Evolutionary conservation across 2,888 invertebrate genomes (phyloP).

Genomic region (Plusia festucae): DNA sequence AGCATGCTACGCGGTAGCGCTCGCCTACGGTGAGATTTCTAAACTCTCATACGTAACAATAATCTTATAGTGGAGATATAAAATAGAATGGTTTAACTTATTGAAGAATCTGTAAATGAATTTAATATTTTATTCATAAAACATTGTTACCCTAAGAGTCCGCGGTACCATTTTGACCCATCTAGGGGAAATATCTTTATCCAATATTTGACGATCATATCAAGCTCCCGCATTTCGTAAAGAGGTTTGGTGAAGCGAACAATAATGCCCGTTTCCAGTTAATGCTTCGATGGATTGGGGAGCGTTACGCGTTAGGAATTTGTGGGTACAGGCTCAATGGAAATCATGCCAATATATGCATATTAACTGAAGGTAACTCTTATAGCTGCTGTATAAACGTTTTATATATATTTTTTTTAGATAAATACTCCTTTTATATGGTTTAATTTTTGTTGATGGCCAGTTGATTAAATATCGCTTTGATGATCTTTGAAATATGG

Average conservation of each 20-base stretch:
- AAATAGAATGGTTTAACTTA: neutral
- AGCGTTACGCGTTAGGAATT: slow-evolving; percentile 67
- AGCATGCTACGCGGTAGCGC: neutral
- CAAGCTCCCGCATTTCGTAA: slow-evolving; percentile 65
- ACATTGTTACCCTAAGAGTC: slow-evolving; percentile 11
- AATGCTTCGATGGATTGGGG: slow-evolving; percentile 76
- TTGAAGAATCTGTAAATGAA: neutral
- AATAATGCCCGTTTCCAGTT: slow-evolving; percentile 80
- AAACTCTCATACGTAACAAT: neutral
- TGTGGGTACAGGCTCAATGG: slow-evolving; percentile 70
- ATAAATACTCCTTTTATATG: neutral
- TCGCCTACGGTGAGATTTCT: neutral
- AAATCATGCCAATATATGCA: slow-evolving; percentile 66
- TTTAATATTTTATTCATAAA: slow-evolving; percentile 1
- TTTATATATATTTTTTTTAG: neutral
- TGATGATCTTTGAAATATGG: slow-evolving; percentile 17
- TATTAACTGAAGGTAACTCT: slow-evolving; percentile 42
- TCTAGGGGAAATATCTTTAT: slow-evolving; percentile 60
- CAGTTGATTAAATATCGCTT: neutral
- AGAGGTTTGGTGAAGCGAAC: slow-evolving; percentile 73
- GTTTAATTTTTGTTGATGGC: neutral
- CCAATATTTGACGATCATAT: slow-evolving; percentile 78
- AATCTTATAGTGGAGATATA: too few species aligned
- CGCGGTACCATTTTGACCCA: slow-evolving; percentile 8
- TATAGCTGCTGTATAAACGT: slow-evolving; percentile 27